These are phyloP conservation scores for Trichomalopsis sarcophagae DNA, from an alignment of 1,140 invertebrate genomes.

Conservation along the genomic window DNA sequence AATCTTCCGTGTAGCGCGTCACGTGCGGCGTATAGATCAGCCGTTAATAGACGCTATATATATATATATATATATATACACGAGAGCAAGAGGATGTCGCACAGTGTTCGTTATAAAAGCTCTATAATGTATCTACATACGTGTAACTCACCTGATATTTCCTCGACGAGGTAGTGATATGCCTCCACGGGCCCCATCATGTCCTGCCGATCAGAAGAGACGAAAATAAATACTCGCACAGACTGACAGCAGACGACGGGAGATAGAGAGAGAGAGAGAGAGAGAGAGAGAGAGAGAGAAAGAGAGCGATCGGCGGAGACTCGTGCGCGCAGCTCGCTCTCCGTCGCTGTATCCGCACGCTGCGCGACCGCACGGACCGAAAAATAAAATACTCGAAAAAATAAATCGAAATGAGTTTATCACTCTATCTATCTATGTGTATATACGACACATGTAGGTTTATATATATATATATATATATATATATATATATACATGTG, in stretches of 20 bases:
- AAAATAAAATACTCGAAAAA: neutral
- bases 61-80: neutral
- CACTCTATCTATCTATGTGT: too few species aligned
- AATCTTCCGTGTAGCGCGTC: neutral
- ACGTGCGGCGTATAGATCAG: neutral
- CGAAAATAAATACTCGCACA: constrained; percentile 40
- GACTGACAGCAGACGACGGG: neutral
- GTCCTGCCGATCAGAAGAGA: constrained; percentile 55
- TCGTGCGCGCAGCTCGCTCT: neutral
- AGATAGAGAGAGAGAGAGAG: neutral
- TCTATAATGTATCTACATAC: neutral
- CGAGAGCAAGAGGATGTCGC: constrained; percentile 1
- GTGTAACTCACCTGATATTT: constrained; percentile 64
- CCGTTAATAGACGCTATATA: constrained; percentile 12
- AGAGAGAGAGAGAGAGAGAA: neutral
- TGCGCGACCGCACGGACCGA: neutral
- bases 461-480: neutral
- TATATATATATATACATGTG: neutral
- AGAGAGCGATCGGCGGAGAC: neutral
- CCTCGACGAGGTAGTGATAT: constrained; percentile 65
- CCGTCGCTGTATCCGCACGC: neutral
- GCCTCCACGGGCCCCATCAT: constrained; percentile 64
- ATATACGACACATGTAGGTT: too few species aligned
- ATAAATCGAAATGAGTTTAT: neutral
- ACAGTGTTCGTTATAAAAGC: neutral